Conservation (phyloP, 2,888 invertebrate genomes). For the Lacanobia wlatinum region DNA sequence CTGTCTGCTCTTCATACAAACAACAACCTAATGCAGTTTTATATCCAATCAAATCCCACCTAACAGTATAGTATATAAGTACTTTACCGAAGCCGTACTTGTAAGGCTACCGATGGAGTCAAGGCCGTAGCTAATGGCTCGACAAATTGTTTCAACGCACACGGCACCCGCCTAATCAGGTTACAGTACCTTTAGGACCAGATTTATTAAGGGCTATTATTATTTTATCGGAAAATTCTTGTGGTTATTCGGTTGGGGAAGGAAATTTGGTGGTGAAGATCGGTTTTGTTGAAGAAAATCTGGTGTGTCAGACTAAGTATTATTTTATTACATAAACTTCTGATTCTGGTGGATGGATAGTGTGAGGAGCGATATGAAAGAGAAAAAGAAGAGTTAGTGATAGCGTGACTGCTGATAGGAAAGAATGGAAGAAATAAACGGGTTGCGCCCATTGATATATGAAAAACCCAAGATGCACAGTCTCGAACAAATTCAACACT, state of each 20-base stretch:
- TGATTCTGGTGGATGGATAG: too few species aligned
- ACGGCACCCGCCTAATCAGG: conserved; percentile 56
- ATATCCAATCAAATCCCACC: conserved; percentile 57
- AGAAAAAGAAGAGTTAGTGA: too few species aligned
- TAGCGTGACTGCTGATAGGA: too few species aligned
- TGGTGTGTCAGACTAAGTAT: too few species aligned
- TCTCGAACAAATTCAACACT: too few species aligned
- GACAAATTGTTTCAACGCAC: conserved; percentile 63
- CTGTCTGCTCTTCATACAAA: conserved; percentile 9
- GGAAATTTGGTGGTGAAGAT: not conserved
- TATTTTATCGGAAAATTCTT: conserved; percentile 25
- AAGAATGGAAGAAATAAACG: too few species aligned
- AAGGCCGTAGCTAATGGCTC: conserved; percentile 66
- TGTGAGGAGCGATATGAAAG: too few species aligned
- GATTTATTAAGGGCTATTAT: conserved; percentile 52
- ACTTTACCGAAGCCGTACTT: conserved; percentile 59
- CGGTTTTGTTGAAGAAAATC: too few species aligned
- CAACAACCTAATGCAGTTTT: conserved; percentile 28
- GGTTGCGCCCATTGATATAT: too few species aligned
- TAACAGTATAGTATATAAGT: conserved; percentile 41
- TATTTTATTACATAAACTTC: too few species aligned
- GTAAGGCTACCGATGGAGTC: conserved; percentile 53
- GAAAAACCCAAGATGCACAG: too few species aligned
- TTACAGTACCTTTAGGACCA: conserved; percentile 38
- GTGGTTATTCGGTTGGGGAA: not conserved